Conservation (phyloP, 2,888 invertebrate species). For the Geophilus truncorum region DNA sequence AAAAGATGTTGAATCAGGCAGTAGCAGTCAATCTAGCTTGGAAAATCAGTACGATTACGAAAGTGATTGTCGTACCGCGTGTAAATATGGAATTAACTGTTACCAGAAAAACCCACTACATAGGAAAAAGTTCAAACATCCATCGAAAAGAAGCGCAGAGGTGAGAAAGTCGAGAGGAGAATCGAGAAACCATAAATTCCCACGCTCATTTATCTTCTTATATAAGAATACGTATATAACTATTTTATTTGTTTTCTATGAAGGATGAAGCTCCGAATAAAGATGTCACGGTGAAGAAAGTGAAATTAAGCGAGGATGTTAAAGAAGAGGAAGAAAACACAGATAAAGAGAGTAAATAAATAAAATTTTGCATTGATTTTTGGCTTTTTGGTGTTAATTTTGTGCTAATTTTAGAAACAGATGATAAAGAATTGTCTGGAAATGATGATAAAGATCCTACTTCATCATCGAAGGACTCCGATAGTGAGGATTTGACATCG, state of each 20-base stretch:
- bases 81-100: conserved; percentile 72
- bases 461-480: neutral
- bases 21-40: neutral
- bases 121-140: conserved; percentile 69
- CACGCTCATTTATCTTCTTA: too few species aligned
- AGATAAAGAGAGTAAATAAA: neutral
- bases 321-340: neutral
- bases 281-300: neutral
- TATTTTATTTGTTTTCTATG: neutral
- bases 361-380: too few species aligned
- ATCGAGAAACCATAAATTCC: too few species aligned
- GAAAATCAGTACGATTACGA: neutral
- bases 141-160: conserved; percentile 43
- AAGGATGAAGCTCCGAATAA: neutral
- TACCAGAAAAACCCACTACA: conserved; percentile 76
- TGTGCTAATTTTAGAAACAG: too few species aligned
- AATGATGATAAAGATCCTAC: neutral
- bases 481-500: neutral
- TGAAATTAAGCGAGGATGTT: neutral
- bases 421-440: neutral
- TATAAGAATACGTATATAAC: too few species aligned
- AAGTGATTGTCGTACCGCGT: conserved; percentile 48
- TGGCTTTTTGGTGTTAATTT: too few species aligned
- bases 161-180: neutral
- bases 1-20: neutral